Evolutionary conservation across 2,797 vertebrate genomes (phyloP).

Genomic region (Helarctos malayanus): DNA sequence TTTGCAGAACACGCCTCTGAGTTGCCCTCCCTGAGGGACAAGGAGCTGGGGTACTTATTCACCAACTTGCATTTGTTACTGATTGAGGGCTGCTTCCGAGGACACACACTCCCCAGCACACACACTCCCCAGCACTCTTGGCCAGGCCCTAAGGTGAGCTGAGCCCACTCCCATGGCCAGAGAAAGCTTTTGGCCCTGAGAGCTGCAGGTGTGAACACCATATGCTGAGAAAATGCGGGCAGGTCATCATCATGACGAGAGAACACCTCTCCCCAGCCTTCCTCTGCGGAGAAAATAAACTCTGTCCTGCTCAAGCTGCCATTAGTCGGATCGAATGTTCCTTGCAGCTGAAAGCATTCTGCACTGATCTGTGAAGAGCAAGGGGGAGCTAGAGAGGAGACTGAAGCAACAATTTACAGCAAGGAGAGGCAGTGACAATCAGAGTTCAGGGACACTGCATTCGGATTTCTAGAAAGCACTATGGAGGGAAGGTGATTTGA

Average conservation of each 20-base stretch:
- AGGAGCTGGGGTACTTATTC: neutral
- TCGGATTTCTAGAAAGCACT: neutral
- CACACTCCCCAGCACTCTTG: accelerated
- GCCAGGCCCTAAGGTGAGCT: neutral
- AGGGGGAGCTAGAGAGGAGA: neutral
- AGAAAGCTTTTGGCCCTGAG: neutral
- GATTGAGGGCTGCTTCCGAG: neutral
- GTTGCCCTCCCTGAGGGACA: neutral
- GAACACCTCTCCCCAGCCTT: neutral
- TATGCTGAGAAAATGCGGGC: accelerated
- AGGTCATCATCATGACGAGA: no score
- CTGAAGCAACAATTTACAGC: neutral
- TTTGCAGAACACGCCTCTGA: neutral
- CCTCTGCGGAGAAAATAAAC: neutral
- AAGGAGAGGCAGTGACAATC: neutral
- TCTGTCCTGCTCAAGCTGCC: neutral
- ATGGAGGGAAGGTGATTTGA: neutral
- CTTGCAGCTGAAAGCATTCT: neutral
- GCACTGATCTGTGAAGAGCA: neutral
- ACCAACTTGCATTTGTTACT: neutral
- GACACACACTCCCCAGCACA: accelerated
- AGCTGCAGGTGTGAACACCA: neutral
- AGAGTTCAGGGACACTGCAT: neutral
- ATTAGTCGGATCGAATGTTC: neutral
- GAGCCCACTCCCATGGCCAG: neutral